phyloP scores from a whole-genome alignment of 1,140 invertebrate species.

The Phymastichus coffea region DNA sequence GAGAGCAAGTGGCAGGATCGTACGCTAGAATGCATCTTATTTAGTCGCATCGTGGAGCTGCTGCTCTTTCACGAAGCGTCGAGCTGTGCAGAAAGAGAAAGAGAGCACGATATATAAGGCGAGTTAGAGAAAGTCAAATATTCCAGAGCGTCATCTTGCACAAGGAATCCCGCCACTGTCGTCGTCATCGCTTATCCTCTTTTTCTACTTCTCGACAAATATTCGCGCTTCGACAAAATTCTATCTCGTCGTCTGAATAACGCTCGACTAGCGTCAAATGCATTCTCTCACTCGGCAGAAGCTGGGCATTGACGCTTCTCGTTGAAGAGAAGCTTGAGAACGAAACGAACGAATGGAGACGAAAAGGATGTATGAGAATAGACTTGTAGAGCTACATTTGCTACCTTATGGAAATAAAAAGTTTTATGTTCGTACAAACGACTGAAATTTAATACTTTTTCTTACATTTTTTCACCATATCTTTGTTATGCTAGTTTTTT shows the following conservation, averaged over 20 bases:
- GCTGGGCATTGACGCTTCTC: neutral
- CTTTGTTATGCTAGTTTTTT: too few species aligned
- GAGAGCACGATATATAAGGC: neutral
- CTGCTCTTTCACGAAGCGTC: too few species aligned
- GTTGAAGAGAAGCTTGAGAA: too few species aligned
- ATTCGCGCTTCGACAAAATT: conserved; percentile 29
- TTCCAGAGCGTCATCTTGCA: conserved; percentile 4
- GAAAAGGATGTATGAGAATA: too few species aligned
- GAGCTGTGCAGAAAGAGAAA: neutral
- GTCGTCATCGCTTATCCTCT: neutral
- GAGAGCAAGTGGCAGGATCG: neutral
- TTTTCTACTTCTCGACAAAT: neutral
- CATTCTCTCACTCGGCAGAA: conserved; percentile 27
- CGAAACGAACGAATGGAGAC: conserved; percentile 5
- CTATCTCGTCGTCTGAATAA: conserved; percentile 36
- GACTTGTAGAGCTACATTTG: too few species aligned
- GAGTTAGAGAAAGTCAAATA: conserved; percentile 7
- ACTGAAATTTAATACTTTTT: too few species aligned
- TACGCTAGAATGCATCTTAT: conserved; percentile 1
- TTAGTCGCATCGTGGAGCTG: neutral
- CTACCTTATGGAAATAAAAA: too few species aligned
- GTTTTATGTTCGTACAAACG: too few species aligned
- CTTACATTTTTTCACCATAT: too few species aligned
- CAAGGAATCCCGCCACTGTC: neutral
- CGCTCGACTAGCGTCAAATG: conserved; percentile 33